Evolutionary conservation across 64 coral and sea anemone genomes (phyloP), one percentile per base, ranked within the genome.

Genomic region (Orbicella faveolata): DNA sequence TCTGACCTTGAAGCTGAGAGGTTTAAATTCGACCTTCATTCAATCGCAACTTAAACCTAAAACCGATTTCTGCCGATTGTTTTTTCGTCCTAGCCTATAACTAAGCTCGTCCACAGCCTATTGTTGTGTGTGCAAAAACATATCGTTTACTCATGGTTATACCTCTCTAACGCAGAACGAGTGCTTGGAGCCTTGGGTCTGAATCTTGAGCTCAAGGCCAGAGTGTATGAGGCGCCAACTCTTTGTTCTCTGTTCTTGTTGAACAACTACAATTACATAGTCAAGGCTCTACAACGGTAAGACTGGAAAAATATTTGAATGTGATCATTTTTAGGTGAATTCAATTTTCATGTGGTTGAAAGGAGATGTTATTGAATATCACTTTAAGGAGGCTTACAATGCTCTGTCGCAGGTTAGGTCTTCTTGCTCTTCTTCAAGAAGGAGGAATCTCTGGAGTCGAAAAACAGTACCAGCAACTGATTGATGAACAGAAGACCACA

Each of bases 191-290:
- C 97, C 12, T 76, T 99, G 16, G 97, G 97, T 20, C 88, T 99
- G 48, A 99, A 99, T 78, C 86, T 99, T 36, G 93, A 99, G 79
- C 80, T 99, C 52, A 99, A 99, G 85, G 86, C 97, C 2, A 93
- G 87, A 75, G 91, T 91, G 10, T 99, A 99, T 53, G 94, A 96
- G 61, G 87, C 95, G 85, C 84, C 87, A 0, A 87, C 97, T 19
- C 84, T 99, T 2, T 86, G 85, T 2, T 85, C 91, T 25, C 91
- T 99, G 30, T 99, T 99, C 75, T 81, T 99, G 18, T 89, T 99
- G n/a, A 99, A 99, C 52, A 99, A 99, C 79, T 96, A 99, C 66
- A 92, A 99, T 61, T 99, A 99, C 65, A 96, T 99, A 62, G 66
- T 99, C 16, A 99, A 99, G 63, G 75, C 90, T 68, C 87, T 99